Evolutionary conservation across 2,113 vertebrate genomes (phyloP).

Genomic region (Pipa parva): DNA sequence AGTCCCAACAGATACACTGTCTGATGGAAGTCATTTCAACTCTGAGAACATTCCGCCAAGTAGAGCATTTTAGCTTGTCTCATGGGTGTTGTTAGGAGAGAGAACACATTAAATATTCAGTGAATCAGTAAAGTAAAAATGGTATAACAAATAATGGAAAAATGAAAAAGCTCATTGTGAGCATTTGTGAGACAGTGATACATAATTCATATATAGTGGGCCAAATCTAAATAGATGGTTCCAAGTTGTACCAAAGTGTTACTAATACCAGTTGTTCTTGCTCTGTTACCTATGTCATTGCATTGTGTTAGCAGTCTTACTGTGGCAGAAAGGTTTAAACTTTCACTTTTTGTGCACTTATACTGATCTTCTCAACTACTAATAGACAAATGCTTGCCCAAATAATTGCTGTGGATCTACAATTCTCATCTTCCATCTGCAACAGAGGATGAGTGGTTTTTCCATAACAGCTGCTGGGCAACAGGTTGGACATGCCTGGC

Average conservation of each 20-base stretch:
- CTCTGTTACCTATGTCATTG: background rate
- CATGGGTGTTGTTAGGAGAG: constrained; percentile 39
- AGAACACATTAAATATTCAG: constrained; percentile 43
- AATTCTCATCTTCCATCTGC: too few species aligned
- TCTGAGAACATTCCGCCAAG: constrained; percentile 37
- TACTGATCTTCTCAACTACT: too few species aligned
- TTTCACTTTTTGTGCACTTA: too few species aligned
- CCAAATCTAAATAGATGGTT: constrained; percentile 5
- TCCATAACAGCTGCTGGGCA: too few species aligned
- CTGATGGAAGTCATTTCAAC: constrained; percentile 36
- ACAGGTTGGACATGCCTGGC: too few species aligned
- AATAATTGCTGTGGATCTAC: too few species aligned
- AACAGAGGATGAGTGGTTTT: too few species aligned
- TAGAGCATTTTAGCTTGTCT: constrained; percentile 39
- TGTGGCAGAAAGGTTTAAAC: background rate
- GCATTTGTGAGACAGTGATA: constrained; percentile 3
- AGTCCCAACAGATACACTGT: constrained; percentile 31
- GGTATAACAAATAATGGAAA: constrained; percentile 19
- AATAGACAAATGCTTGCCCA: too few species aligned
- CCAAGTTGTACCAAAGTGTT: background rate
- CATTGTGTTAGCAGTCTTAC: background rate
- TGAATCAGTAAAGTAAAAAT: constrained; percentile 36
- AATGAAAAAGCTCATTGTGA: background rate
- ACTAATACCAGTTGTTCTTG: background rate
- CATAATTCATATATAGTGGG: background rate